Percentiles rank a stretch among this genome's conserved stretches.
Evolutionary conservation across 2,113 vertebrate genomes (phyloP).

Genomic region (Montifringilla adamsi): DNA sequence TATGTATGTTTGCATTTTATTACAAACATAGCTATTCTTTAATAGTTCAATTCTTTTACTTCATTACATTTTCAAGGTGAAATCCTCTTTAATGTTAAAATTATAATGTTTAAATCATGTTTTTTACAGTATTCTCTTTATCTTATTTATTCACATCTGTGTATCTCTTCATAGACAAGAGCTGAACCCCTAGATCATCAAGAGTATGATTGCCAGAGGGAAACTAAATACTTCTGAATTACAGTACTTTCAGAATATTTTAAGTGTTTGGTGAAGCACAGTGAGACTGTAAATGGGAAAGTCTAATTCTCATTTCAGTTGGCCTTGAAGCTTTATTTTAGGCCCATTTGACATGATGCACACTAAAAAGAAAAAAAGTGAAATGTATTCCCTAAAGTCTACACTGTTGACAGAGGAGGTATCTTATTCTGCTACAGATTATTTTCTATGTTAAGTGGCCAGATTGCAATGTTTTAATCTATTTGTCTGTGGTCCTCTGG

Average conservation of each 20-base stretch:
- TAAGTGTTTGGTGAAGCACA: background rate
- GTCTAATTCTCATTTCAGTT: background rate
- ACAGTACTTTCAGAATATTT: background rate
- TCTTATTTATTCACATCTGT: background rate
- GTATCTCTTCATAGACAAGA: background rate
- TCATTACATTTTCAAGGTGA: background rate
- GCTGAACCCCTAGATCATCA: background rate
- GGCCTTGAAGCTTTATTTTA: background rate
- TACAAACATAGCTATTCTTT: background rate
- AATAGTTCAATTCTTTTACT: background rate
- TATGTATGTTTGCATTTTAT: background rate
- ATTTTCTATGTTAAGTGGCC: background rate
- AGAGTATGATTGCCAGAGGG: background rate
- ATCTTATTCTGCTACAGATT: background rate
- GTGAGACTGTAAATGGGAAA: background rate
- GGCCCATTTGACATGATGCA: background rate
- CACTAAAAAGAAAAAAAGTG: background rate
- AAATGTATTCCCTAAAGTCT: background rate
- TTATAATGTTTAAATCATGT: background rate
- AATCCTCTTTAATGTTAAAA: background rate
- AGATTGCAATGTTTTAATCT: constrained; percentile 12
- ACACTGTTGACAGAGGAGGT: background rate
- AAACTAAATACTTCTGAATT: background rate
- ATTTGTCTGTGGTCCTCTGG: background rate
- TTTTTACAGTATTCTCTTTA: background rate